Conservation (phyloP, 1,140 invertebrate species). For the Megathymus violae region DNA sequence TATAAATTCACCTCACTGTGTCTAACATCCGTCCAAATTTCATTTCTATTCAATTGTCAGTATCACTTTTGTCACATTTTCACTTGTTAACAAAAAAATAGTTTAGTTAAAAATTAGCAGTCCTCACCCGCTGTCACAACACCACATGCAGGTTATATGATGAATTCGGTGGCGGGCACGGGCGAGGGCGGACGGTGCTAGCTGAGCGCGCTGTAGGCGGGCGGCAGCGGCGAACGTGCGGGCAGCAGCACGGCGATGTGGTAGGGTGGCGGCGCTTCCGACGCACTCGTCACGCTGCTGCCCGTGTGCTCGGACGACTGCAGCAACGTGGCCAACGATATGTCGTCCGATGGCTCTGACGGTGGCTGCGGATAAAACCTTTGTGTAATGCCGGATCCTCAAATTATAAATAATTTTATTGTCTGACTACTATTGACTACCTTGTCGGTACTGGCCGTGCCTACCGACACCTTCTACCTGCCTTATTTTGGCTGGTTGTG, state of each 20-base stretch:
- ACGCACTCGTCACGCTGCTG: no score
- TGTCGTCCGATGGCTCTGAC: constrained; percentile 54
- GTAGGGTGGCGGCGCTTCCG: constrained; percentile 13
- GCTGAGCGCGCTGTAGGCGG: constrained; percentile 87
- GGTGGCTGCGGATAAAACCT: constrained; percentile 18
- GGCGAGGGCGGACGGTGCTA: constrained; percentile 56
- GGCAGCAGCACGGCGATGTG: neutral
- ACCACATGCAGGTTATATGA: constrained; percentile 40
- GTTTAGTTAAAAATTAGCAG: no score
- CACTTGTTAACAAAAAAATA: no score
- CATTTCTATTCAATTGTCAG: no score
- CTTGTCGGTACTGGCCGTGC: no score
- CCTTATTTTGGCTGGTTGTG: no score
- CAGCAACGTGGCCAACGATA: constrained; percentile 48
- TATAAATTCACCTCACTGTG: no score
- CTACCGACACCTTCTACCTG: no score
- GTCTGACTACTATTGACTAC: no score
- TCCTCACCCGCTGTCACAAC: neutral
- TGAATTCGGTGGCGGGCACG: constrained; percentile 46
- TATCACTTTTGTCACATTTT: no score
- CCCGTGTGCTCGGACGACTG: constrained; percentile 38
- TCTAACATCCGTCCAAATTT: no score
- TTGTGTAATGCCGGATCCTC: no score
- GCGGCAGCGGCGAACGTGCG: constrained; percentile 78
- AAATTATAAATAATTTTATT: neutral